These are phyloP conservation scores for Arion vulgaris DNA, from an alignment of 1,140 invertebrate genomes.

Conservation along the genomic window DNA sequence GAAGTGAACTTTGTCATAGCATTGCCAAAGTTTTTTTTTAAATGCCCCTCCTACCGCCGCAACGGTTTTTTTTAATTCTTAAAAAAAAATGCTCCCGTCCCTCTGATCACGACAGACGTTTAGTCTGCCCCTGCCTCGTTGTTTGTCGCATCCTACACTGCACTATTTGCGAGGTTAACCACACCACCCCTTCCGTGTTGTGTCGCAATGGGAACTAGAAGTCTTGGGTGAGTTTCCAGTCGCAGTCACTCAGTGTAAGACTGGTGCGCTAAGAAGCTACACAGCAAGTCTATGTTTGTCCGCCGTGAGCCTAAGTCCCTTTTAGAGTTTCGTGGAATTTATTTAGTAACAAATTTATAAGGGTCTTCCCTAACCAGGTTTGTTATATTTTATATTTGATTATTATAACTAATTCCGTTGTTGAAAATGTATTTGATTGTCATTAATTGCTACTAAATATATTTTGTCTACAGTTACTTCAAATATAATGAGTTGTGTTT, in stretches of 20 bases:
- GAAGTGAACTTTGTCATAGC: background rate
- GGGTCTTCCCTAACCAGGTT: background rate
- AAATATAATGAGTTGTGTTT: no score
- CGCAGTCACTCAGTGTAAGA: background rate
- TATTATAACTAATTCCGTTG: no score
- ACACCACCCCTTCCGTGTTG: background rate
- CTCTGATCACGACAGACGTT: background rate
- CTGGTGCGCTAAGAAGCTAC: background rate
- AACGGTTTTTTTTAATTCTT: no score
- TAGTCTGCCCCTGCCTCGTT: background rate
- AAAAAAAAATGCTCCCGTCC: background rate
- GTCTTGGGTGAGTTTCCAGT: background rate
- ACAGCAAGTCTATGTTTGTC: background rate
- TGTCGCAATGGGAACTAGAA: background rate
- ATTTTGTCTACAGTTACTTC: no score
- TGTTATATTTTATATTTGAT: background rate
- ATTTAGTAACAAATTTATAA: background rate
- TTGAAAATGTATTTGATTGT: no score
- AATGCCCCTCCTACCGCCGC: background rate
- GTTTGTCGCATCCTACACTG: conserved; percentile 7
- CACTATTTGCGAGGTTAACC: background rate
- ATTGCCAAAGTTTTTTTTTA: background rate
- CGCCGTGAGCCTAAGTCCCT: background rate
- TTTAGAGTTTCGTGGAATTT: background rate
- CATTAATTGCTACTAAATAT: no score